A percentile compares a stretch with the other conserved stretches of the same genome.
These are phyloP conservation scores for Heliconius eleuchia DNA, from an alignment of 1,140 invertebrate genomes.

Conservation along the genomic window DNA sequence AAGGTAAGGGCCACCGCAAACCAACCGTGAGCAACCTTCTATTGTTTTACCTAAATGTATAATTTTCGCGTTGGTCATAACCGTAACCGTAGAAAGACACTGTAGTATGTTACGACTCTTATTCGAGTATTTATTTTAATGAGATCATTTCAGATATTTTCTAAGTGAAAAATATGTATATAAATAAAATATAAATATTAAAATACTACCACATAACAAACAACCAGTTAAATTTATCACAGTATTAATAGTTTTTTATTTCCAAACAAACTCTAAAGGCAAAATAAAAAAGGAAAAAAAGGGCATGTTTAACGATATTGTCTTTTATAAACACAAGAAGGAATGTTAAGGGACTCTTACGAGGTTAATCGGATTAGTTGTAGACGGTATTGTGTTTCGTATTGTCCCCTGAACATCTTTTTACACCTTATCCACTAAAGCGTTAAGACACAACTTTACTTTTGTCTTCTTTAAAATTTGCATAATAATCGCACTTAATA, in stretches of 20 bases:
- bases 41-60: constrained; percentile 16
- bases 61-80: not conserved
- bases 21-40: constrained; percentile 12
- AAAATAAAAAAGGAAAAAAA: not conserved
- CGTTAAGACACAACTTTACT: not conserved
- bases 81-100: not conserved
- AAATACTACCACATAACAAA: too few species aligned
- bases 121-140: not conserved
- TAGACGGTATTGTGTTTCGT: constrained; percentile 30
- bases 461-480: not conserved
- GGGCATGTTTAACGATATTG: not conserved
- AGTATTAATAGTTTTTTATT: too few species aligned
- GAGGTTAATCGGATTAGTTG: constrained; percentile 29
- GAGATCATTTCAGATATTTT: too few species aligned
- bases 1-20: constrained; percentile 21
- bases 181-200: too few species aligned
- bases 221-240: too few species aligned
- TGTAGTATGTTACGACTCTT: not conserved
- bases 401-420: not conserved
- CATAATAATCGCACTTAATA: not conserved
- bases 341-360: not conserved
- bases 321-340: not conserved
- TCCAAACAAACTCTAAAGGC: too few species aligned
- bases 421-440: not conserved
- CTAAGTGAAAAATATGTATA: too few species aligned